Evolutionary conservation across 1,140 invertebrate genomes (phyloP), one percentile per base, ranked within the genome.

Genomic region (Pollicipes pollicipes): DNA sequence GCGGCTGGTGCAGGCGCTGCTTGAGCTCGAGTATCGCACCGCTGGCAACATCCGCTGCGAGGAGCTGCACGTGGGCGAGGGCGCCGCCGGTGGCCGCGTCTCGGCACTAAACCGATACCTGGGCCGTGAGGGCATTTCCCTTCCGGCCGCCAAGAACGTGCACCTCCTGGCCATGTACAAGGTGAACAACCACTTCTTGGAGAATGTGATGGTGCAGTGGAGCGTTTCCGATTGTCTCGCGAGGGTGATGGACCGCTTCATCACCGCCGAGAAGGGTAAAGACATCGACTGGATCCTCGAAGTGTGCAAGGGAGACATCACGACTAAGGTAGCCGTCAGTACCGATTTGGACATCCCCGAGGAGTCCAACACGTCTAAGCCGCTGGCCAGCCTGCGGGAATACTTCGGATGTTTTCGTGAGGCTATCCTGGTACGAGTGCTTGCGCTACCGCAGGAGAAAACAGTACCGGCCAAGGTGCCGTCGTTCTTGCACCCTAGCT

Each of bases 11-110:
- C 45, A 58, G 45, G 8, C 45, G 10, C 21, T 58, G 45, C 45
- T 58, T 2, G 45, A 58, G 21, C 45, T 58, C 6, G 45, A 58
- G 45, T 58, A 58, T 21, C 45, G 45, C 45, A 58, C 45, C 17
- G 45, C 24, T 24, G 45, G 45, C 45, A 58, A 58, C 45, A 21
- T 58, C 13, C 45, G 45, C 45, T 58, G 45, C 45, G 45, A 58
- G 45, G 45, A 58, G 45, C 45, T 58, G 45, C 45, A 58, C 45
- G 45, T 58, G 45, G 45, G 45, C 45, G 45, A 58, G 45, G 45
- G 45, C 21, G 2, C 45, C 2, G 45, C 45, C 45, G 45, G 45
- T 21, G 21, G 45, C 45, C 45, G 45, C 10, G 45, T 58, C 45
- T 58, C 45, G 45, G 45, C 45, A 21, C 45, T 58, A 10, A 58